phyloP scores from a whole-genome alignment of 2,113 vertebrate genomes.

The Nettapus auritus region DNA sequence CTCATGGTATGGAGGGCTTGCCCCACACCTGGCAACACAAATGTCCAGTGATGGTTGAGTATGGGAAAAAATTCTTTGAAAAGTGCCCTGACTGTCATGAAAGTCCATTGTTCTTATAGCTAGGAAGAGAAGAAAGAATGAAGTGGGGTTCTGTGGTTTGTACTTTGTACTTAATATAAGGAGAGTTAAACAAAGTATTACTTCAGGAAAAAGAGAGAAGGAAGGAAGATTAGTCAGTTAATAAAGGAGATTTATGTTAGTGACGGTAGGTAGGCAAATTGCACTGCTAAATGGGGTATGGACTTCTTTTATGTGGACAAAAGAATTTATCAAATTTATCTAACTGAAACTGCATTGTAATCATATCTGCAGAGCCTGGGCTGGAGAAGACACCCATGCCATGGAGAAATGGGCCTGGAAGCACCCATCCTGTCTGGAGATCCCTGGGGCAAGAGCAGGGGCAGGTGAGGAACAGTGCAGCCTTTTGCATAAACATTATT shows the following conservation, averaged over 20 bases:
- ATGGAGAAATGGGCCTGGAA: background rate
- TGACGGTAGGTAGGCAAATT: slow-evolving; percentile 65
- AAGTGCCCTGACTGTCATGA: background rate
- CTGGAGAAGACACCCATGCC: background rate
- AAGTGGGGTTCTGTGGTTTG: slow-evolving; percentile 25
- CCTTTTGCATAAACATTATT: background rate
- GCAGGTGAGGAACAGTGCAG: accelerated
- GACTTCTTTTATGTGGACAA: slow-evolving; percentile 66
- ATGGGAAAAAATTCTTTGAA: background rate
- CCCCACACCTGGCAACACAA: slow-evolving; percentile 1
- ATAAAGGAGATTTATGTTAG: slow-evolving; percentile 71
- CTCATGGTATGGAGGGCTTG: background rate
- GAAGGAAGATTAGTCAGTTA: slow-evolving; percentile 68
- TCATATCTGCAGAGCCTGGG: background rate
- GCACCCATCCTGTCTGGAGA: accelerated
- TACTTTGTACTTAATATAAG: slow-evolving; percentile 35
- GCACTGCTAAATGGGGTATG: slow-evolving; percentile 71
- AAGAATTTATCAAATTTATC: slow-evolving; percentile 69
- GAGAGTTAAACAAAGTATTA: slow-evolving; percentile 45
- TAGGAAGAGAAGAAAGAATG: slow-evolving; percentile 29
- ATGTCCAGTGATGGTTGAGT: background rate
- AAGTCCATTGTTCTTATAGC: background rate
- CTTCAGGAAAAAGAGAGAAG: slow-evolving; percentile 35
- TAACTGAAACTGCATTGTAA: slow-evolving; percentile 30
- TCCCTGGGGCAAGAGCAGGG: background rate